A percentile compares a stretch with the other conserved stretches of the same genome.
These are phyloP conservation scores for Brachionus paranguensis DNA, from an alignment of 1,140 invertebrate species.

Conservation along the genomic window DNA sequence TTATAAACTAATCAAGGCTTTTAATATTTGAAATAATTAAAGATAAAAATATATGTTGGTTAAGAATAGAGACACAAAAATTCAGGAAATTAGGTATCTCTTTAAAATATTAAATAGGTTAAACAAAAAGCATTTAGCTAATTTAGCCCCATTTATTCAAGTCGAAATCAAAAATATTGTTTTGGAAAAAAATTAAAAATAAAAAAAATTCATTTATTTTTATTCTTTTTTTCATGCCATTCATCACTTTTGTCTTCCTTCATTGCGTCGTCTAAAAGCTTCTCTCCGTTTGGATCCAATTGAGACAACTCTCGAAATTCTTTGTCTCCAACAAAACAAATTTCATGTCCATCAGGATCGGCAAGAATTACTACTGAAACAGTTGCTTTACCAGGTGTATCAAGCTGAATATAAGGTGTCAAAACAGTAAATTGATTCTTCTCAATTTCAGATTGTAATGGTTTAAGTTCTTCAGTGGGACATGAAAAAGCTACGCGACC, in stretches of 20 bases:
- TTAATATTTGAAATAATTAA: no score
- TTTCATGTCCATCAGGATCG: constrained; percentile 95
- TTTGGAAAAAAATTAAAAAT: background rate
- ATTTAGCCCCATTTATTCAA: background rate
- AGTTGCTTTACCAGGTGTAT: constrained; percentile 91
- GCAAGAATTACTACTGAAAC: constrained; percentile 89
- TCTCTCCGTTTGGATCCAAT: constrained; percentile 68
- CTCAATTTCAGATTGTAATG: constrained; percentile 69
- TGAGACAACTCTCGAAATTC: constrained; percentile 79
- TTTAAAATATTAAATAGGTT: no score
- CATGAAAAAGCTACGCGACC: constrained; percentile 89
- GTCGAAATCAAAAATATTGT: background rate
- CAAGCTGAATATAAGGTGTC: constrained; percentile 77
- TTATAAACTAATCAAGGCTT: no score
- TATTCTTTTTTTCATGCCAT: constrained; percentile 2
- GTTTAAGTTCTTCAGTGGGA: constrained; percentile 67
- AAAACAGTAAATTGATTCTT: constrained; percentile 70
- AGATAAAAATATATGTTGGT: background rate
- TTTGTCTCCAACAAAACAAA: constrained; percentile 96
- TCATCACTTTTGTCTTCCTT: constrained; percentile 6
- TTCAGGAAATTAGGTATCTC: background rate
- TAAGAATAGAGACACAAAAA: background rate
- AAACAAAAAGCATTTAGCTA: no score
- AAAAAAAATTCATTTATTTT: background rate
- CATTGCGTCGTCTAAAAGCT: constrained; percentile 29